These are phyloP conservation scores for Melospiza melodia DNA, from an alignment of 2,113 vertebrate genomes.

Conservation along the genomic window DNA sequence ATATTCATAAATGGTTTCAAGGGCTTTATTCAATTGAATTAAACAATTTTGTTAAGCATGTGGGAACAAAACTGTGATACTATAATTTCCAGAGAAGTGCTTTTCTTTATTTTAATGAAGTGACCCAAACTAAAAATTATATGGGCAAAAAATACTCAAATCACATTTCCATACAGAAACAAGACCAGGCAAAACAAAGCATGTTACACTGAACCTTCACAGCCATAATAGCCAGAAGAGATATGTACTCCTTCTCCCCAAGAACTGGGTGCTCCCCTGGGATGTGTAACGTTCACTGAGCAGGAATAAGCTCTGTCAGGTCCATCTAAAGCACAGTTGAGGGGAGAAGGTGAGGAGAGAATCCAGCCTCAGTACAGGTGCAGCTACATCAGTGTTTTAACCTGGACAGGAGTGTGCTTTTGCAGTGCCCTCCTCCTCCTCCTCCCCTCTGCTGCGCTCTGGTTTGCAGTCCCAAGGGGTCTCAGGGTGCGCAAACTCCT, in stretches of 20 bases:
- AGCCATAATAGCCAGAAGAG: not conserved
- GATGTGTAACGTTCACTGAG: not conserved
- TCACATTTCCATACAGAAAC: not conserved
- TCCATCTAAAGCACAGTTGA: not conserved
- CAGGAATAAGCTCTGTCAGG: not conserved
- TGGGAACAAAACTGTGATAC: not conserved
- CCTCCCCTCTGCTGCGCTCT: not conserved
- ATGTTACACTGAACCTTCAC: not conserved
- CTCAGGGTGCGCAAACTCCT: not conserved
- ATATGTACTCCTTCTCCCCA: not conserved
- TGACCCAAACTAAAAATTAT: not conserved
- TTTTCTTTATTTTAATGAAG: not conserved
- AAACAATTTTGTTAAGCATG: not conserved
- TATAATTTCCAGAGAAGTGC: not conserved
- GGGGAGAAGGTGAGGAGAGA: not conserved
- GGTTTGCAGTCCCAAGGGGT: rapidly evolving
- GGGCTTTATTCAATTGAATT: not conserved
- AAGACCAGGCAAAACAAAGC: not conserved
- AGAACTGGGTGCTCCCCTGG: not conserved
- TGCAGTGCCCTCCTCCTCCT: not conserved
- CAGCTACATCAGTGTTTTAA: not conserved
- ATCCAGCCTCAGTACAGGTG: not conserved
- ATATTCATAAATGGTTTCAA: not conserved
- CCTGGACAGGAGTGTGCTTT: not conserved
- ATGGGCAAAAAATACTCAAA: not conserved